Percentiles rank a stretch among this genome's conserved stretches.
Evolutionary conservation across 2,113 vertebrate species (phyloP).

Genomic region (Picathartes gymnocephalus): DNA sequence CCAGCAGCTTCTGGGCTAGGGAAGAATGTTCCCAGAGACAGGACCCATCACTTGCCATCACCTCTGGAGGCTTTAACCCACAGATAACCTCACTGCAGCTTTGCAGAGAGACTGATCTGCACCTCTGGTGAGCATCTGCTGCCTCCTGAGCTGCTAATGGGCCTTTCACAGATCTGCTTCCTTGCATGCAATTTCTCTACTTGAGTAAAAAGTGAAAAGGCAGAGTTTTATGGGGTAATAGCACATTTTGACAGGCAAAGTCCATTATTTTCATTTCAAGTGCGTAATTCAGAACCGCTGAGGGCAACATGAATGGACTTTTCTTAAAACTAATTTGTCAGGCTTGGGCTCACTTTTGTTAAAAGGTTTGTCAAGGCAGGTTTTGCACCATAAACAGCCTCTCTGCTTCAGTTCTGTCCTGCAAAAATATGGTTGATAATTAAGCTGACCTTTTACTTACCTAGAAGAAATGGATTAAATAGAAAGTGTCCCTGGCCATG

Average conservation of each 20-base stretch:
- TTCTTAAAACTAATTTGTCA: not conserved
- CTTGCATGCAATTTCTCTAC: not conserved
- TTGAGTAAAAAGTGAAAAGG: not conserved
- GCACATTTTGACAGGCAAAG: not conserved
- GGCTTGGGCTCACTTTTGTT: not conserved
- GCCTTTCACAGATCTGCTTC: not conserved
- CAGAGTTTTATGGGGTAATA: not conserved
- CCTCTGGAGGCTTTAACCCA: not conserved
- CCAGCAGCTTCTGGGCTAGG: not conserved
- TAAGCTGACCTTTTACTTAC: not conserved
- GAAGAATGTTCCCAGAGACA: not conserved
- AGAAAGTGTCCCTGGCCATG: not conserved
- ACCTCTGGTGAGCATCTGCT: not conserved
- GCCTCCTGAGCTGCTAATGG: not conserved
- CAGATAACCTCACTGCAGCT: not conserved
- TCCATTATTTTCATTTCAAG: conserved; percentile 26
- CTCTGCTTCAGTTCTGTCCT: not conserved
- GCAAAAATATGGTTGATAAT: not conserved
- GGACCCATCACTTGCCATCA: not conserved
- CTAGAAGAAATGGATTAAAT: not conserved
- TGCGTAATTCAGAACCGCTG: not conserved
- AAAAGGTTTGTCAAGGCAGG: not conserved
- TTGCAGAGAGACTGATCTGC: not conserved
- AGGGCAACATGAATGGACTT: not conserved
- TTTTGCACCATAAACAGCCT: not conserved